These are phyloP conservation scores for Nomada ruficornis DNA, from an alignment of 2,888 invertebrate genomes.

Conservation along the genomic window DNA sequence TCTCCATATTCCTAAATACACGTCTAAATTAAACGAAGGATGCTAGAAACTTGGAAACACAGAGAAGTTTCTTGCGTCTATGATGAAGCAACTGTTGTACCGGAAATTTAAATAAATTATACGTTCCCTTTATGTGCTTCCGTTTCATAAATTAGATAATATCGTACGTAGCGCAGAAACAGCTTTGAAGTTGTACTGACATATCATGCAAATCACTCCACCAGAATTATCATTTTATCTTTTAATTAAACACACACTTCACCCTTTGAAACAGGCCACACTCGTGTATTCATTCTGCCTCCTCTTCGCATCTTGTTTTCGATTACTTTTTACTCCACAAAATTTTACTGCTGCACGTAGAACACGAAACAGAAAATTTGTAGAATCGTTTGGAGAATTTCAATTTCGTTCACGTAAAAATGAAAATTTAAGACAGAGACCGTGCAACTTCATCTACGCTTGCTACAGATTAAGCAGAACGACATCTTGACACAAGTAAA, in stretches of 20 bases:
- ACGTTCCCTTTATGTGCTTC: not conserved
- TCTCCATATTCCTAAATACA: not conserved
- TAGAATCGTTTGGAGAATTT: too few relatives aligned
- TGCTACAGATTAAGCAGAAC: slow-evolving; percentile 20
- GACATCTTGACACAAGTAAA: slow-evolving; percentile 31
- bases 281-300: not conserved
- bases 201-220: not conserved
- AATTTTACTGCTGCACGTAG: too few relatives aligned
- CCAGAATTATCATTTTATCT: slow-evolving; percentile 14
- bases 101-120: slow-evolving; percentile 22
- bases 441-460: not conserved
- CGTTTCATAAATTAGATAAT: slow-evolving; percentile 27
- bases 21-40: slow-evolving; percentile 6
- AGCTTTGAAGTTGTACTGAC: not conserved
- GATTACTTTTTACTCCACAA: too few relatives aligned
- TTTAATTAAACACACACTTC: slow-evolving; percentile 11
- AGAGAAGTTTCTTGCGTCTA: not conserved
- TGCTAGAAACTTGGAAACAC: not conserved
- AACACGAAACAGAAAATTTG: too few relatives aligned
- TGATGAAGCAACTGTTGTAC: slow-evolving; percentile 21
- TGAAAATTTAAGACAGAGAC: not conserved
- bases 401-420: not conserved
- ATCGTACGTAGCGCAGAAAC: not conserved
- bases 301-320: not conserved
- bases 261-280: not conserved